phyloP scores from a whole-genome alignment of 2,113 vertebrate species.

The Cacatua alba region DNA sequence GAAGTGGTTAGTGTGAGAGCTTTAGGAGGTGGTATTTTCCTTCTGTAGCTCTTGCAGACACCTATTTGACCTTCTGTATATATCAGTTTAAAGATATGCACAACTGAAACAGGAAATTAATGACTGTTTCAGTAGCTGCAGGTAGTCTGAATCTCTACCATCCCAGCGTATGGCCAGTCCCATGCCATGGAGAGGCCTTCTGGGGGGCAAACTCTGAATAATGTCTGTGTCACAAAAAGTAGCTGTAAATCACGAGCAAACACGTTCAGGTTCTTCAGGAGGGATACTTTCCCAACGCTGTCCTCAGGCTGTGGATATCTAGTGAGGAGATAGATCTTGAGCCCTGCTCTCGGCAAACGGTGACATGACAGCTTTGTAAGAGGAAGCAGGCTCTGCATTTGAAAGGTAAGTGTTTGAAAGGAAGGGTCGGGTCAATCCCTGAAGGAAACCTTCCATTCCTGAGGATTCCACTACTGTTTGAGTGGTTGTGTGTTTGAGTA shows the following conservation, averaged over 20 bases:
- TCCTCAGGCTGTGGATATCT: neutral
- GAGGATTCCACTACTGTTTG: neutral
- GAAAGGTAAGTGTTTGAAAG: neutral
- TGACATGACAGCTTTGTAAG: neutral
- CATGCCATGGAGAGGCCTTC: neutral
- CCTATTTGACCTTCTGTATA: neutral
- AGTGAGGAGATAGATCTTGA: neutral
- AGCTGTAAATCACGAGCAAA: neutral
- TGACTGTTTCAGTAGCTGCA: neutral
- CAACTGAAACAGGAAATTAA: neutral
- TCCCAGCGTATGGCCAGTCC: neutral
- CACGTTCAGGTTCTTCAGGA: neutral
- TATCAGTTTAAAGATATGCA: neutral
- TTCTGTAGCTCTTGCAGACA: neutral
- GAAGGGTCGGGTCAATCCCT: neutral
- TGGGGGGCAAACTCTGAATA: neutral
- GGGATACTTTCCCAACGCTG: neutral
- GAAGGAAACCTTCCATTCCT: neutral
- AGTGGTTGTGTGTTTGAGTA: neutral
- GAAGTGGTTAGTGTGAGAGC: neutral
- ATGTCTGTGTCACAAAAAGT: neutral
- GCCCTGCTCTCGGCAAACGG: neutral
- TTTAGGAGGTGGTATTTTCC: neutral
- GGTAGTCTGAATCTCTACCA: neutral
- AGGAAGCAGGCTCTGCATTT: neutral